phyloP scores from a whole-genome alignment of 2,888 invertebrate genomes.

The Tachina fera region DNA sequence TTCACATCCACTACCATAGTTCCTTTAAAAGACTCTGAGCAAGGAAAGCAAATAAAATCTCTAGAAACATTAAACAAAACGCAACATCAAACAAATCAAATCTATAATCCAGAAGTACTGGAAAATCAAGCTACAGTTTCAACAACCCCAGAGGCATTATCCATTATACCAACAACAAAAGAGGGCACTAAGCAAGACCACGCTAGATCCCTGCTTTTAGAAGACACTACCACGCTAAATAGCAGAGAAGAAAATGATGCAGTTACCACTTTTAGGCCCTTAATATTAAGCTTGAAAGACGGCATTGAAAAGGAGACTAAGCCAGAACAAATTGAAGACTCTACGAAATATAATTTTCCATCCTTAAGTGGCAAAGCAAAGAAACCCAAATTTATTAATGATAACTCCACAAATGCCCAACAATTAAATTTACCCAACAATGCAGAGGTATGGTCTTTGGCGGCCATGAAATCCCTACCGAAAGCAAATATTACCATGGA shows the following conservation, averaged over 20 bases:
- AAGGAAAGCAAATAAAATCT: not conserved
- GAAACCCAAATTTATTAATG: slow-evolving; percentile 79
- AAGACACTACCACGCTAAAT: slow-evolving; percentile 4
- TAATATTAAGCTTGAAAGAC: slow-evolving; percentile 15
- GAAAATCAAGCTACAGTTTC: not conserved
- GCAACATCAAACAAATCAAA: slow-evolving; percentile 9
- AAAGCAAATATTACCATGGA: slow-evolving; percentile 58
- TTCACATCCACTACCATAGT: not conserved
- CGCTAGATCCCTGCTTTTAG: slow-evolving; percentile 44
- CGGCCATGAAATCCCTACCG: slow-evolving; percentile 78
- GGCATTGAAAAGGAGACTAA: not conserved
- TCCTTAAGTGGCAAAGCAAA: slow-evolving; percentile 73
- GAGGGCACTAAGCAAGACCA: slow-evolving; percentile 37
- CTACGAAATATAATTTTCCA: not conserved
- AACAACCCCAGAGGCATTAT: not conserved
- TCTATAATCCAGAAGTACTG: slow-evolving; percentile 3
- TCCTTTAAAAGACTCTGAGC: not conserved
- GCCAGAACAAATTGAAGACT: not conserved
- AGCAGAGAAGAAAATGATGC: not conserved
- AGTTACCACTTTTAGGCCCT: slow-evolving; percentile 23
- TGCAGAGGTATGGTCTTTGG: slow-evolving; percentile 81
- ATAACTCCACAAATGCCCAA: slow-evolving; percentile 79
- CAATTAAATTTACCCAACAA: slow-evolving; percentile 78
- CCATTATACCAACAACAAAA: not conserved
- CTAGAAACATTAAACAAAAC: not conserved